A percentile compares a stretch with the other conserved stretches of the same genome.
Conservation (phyloP, 2,888 invertebrate species). For the Perizoma flavofasciatum region DNA sequence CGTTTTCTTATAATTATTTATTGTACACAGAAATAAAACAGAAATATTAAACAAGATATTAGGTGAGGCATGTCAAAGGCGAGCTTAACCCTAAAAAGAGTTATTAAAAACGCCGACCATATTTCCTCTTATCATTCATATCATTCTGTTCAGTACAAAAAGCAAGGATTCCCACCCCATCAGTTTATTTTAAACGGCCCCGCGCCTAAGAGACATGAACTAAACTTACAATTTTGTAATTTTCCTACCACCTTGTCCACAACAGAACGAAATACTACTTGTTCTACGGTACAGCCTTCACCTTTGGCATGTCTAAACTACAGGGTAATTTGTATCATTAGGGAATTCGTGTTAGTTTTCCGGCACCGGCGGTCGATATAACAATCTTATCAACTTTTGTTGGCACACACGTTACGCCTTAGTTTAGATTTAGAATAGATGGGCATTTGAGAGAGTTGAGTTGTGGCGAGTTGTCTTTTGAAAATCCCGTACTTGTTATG, state of each 20-base stretch:
- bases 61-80: too few species aligned
- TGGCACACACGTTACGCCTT: background rate
- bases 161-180: too few species aligned
- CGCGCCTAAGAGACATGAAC: slow-evolving; percentile 2
- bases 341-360: slow-evolving; percentile 7
- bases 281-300: slow-evolving; percentile 13
- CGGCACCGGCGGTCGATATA: background rate
- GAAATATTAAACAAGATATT: too few species aligned
- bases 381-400: background rate
- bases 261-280: background rate
- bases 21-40: too few species aligned
- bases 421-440: background rate
- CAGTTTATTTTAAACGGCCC: background rate
- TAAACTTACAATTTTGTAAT: slow-evolving; percentile 15
- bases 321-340: slow-evolving; percentile 24
- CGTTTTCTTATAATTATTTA: too few species aligned
- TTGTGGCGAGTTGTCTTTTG: too few species aligned
- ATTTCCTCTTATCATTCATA: too few species aligned
- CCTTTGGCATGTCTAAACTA: slow-evolving; percentile 6
- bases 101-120: too few species aligned
- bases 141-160: too few species aligned
- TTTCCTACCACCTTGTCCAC: background rate
- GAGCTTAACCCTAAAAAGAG: too few species aligned
- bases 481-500: too few species aligned
- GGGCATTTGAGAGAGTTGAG: too few species aligned